Evolutionary conservation across 2,113 vertebrate genomes (phyloP).

Genomic region (Apaloderma vittatum): DNA sequence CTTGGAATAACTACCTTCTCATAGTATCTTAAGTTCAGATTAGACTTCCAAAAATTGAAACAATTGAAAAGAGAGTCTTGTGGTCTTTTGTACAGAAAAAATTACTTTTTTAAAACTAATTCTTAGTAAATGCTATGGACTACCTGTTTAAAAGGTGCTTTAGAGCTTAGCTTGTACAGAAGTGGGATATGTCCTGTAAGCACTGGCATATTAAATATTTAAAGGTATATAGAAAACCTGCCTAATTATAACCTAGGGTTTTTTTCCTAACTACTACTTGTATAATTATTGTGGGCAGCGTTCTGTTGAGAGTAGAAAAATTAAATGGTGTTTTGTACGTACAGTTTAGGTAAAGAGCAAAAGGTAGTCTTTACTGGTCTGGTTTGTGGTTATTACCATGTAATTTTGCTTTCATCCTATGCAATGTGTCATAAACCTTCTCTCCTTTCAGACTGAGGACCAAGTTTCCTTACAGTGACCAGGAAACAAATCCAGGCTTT

Average conservation of each 20-base stretch:
- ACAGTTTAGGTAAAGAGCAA: not conserved
- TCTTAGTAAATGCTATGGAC: not conserved
- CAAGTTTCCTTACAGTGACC: slow-evolving; percentile 81
- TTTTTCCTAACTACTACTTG: not conserved
- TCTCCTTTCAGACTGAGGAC: slow-evolving; percentile 85
- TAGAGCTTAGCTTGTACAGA: not conserved
- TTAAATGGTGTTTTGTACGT: not conserved
- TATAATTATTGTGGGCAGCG: not conserved
- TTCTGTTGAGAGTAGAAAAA: not conserved
- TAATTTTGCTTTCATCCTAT: not conserved
- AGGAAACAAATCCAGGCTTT: slow-evolving; percentile 90
- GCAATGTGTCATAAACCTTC: slow-evolving; percentile 47
- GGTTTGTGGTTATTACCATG: not conserved
- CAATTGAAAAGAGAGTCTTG: not conserved
- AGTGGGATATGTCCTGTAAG: not conserved
- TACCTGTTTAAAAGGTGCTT: not conserved
- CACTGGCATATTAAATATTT: not conserved
- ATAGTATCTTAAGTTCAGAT: not conserved
- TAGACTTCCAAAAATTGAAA: not conserved
- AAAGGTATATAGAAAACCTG: not conserved
- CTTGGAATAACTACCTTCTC: not conserved
- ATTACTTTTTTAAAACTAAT: not conserved
- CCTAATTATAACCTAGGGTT: not conserved
- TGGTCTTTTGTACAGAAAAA: not conserved
- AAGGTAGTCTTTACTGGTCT: not conserved